These are phyloP conservation scores for Rotaria socialis DNA, from an alignment of 2,888 invertebrate genomes.

Conservation along the genomic window DNA sequence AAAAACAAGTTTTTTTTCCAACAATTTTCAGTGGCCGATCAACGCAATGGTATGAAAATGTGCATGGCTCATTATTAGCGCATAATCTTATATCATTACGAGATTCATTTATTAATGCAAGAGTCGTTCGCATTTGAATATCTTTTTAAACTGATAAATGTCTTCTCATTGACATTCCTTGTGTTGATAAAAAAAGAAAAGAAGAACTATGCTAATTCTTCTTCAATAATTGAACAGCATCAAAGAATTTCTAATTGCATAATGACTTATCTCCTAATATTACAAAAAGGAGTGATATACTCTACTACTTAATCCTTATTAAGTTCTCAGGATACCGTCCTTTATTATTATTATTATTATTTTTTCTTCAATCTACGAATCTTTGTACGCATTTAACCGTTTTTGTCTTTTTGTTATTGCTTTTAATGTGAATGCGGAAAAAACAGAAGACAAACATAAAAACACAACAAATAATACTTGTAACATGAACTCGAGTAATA, in stretches of 20 bases:
- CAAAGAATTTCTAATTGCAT: neutral
- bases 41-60: slow-evolving; percentile 34
- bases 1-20: too few relatives aligned
- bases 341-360: neutral
- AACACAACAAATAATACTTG: neutral
- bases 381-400: neutral
- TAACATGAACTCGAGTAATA: neutral
- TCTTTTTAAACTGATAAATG: neutral
- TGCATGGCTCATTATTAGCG: neutral
- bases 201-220: neutral
- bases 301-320: neutral
- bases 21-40: neutral
- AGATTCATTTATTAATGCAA: neutral
- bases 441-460: neutral
- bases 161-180: neutral
- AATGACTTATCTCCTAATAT: neutral
- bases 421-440: neutral
- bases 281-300: neutral
- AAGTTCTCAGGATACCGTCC: neutral
- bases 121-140: neutral
- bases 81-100: slow-evolving; percentile 20
- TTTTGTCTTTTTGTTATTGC: neutral
- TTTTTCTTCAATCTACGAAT: neutral
- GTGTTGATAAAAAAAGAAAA: neutral
- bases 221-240: neutral